Evolutionary conservation across 2,113 vertebrate species (phyloP), one percentile per base, ranked within the genome.

Genomic region (Eubucco bourcierii): DNA sequence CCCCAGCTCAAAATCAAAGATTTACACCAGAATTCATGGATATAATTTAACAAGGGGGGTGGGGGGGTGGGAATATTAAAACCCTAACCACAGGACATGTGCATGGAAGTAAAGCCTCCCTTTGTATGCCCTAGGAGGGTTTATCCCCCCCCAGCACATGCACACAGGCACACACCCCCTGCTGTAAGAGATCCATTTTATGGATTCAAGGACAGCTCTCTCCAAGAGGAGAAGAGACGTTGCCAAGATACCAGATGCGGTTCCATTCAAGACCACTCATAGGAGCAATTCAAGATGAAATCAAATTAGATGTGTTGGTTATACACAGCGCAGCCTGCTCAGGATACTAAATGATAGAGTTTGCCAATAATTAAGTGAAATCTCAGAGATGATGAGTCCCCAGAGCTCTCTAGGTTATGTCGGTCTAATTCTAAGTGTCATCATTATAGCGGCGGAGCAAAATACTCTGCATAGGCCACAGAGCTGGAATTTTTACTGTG

Each of bases 311-410:
- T 96, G 94, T 96, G 95, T 96, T 96, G 96, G 96, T 95, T 96
- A 96, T 96, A 96, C 96, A 96, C 66, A 93, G 93, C 8, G 2
- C 90, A 95, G 94, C 90, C 95, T 96, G 91, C 96, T 95, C 56
- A 21, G 94, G 95, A 95, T 96, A 96, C 96, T 96, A 96, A 96
- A 96, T 95, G 95, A 95, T 93, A 95, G 96, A 96, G 95, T 96
- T 96, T 95, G 96, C 96, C 96, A 96, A 96, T 96, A 96, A 96
- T 96, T 96, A 96, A 96, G 95, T 96, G 96, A 96, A 96, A 95
- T 96, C 96, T 95, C 94, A 80, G 94, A 93, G 95, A 96, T 95
- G 93, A 96, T 96, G 96, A 96, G 96, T 95, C 96, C 96, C 96
- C 85, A 91, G 96, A 96, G 96, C 95, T 96, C 95, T 94, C 90